phyloP scores from a whole-genome alignment of 2,888 invertebrate genomes.

The Aporophyla nigra region DNA sequence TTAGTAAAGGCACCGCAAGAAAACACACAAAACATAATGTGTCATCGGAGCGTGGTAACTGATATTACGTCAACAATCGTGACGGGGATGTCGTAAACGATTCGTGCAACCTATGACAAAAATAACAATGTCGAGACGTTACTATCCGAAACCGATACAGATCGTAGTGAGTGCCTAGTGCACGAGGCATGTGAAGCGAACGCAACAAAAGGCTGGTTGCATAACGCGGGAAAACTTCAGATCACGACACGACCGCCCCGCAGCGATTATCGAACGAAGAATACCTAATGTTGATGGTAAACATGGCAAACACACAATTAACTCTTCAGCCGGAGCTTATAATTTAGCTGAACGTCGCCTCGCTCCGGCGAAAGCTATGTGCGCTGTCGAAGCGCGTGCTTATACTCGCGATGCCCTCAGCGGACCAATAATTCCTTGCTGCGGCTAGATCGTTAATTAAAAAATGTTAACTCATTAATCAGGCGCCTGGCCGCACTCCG shows the following conservation, averaged over 20 bases:
- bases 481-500: conserved; percentile 74
- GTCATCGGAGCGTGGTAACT: conserved; percentile 80
- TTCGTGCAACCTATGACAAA: conserved; percentile 82
- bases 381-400: conserved; percentile 66
- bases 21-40: conserved; percentile 69
- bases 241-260: conserved; percentile 82
- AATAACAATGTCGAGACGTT: conserved; percentile 78
- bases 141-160: conserved; percentile 79
- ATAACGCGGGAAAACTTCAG: conserved; percentile 81
- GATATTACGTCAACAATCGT: conserved; percentile 82
- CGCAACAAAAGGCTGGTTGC: conserved; percentile 78
- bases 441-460: conserved; percentile 80
- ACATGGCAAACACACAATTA: conserved; percentile 83
- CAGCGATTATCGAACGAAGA: conserved; percentile 75
- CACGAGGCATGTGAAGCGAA: conserved; percentile 74
- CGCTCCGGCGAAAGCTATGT: conserved; percentile 74
- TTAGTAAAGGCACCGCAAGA: conserved; percentile 50
- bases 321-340: conserved; percentile 76
- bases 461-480: conserved; percentile 84
- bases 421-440: conserved; percentile 73
- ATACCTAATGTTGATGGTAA: conserved; percentile 77
- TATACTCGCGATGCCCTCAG: conserved; percentile 66
- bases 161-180: conserved; percentile 68
- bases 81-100: conserved; percentile 78
- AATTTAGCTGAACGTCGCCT: conserved; percentile 75